Base-by-base conservation (phyloP, 2,797 vertebrate species). In the Thaleichthys pacificus region DNA sequence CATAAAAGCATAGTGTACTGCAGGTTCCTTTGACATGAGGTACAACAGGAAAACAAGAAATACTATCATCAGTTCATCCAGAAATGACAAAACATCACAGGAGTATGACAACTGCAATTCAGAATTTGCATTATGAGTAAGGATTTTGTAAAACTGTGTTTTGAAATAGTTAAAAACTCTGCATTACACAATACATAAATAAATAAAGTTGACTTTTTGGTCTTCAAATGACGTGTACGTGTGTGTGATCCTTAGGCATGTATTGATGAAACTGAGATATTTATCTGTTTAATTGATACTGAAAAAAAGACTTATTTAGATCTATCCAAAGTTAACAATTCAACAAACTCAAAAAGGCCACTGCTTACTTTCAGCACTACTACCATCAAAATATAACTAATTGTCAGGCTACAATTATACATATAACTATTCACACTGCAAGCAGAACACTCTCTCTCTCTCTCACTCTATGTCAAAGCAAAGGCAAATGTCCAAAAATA, bases 121-220 rank as follows among this genome's bases (percentile, higher is more conserved):
- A 42, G 75, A 70, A 65, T 26, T 32, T 71, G 54, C 38, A 80
- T 30, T 78, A 54, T 54, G 42, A 68, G 38, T 66, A 62, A 14
- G 12, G 12, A 78, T 75, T 30, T 61, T 79, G 61, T 83, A 73
- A 73, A 66, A 72, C 74, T 84, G 73, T 64, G 69, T 56, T 79
- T 74, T 21, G 71, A 30, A 77, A 68, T 38, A 14, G 51, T 14
- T 19, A 57, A 73, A 76, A 54, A 84, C n/a, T 76, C 69, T 71
- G 68, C 78, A 81, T 85, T 77, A 87, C 72, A 77, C 85, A 88
- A 91, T 89, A 42, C 14, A 69, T 47, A 87, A 90, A 92, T 91
- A 90, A 89, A 89, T 88, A 88, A 69, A 82, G 69, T 74, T 85
- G 81, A 87, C 77, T 75, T 56, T 71, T 22, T 42, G 54, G 51